These are phyloP conservation scores for Callithrix jacchus DNA, from an alignment of 2,113 vertebrate species.

Conservation along the genomic window DNA sequence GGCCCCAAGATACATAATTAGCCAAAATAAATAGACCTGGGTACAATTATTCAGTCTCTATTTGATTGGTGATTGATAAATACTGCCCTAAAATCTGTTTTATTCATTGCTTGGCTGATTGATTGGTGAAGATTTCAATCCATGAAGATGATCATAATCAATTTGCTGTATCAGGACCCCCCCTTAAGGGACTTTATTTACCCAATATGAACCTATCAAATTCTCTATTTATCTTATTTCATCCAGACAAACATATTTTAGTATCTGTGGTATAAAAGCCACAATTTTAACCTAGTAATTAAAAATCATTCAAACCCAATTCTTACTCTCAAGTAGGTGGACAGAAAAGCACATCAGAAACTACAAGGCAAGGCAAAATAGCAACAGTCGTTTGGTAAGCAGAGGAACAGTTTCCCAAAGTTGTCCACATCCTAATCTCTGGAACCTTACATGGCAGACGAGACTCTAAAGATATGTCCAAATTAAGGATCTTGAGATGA, in stretches of 20 bases:
- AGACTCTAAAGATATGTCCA: background rate
- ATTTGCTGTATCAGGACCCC: background rate
- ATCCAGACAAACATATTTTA: background rate
- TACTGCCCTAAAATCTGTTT: background rate
- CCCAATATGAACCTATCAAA: background rate
- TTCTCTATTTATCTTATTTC: background rate
- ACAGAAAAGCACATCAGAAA: background rate
- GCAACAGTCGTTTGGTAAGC: too few species aligned
- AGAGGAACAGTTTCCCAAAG: background rate
- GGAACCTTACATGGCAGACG: background rate
- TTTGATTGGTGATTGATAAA: background rate
- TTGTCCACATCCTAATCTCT: background rate
- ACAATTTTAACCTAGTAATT: background rate
- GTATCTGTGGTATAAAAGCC: background rate
- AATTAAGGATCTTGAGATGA: background rate
- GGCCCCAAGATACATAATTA: background rate
- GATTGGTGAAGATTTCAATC: background rate
- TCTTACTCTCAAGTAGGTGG: background rate
- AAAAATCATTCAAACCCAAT: background rate
- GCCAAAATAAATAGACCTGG: background rate
- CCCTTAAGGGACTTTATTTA: background rate
- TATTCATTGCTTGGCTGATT: background rate
- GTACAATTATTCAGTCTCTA: background rate
- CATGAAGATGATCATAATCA: background rate
- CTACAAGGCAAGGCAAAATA: background rate